Evolutionary conservation across 2,113 vertebrate genomes (phyloP), one percentile per base, ranked within the genome.

Genomic region (Blennius ocellaris): DNA sequence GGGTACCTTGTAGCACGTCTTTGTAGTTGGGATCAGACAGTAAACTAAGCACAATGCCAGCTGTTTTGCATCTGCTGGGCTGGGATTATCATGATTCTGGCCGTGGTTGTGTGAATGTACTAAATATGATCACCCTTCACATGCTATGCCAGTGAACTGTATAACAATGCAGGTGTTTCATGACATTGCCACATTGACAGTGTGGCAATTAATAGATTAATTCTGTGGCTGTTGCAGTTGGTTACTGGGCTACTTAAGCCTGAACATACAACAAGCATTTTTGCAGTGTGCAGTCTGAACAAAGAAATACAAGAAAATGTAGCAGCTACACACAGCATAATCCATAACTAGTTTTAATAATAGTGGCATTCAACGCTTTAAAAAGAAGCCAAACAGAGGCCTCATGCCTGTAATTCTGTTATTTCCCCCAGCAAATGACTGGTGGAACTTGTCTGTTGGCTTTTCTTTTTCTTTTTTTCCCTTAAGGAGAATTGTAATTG

Each of bases 61-160:
- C 89, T 92, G 90, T 89, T 92, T 83, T 87, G 83, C 82, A 88
- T 89, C 87, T 88, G 86, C 83, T 39, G 54, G 76, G 86, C 83
- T 89, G 74, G 89, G 36, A 77, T 84, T 89, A 87, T 87, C 89
- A 71, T 61, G 68, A 75, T 65, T 43, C 39, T 9, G 64, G 73
- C 73, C 64, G 56, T 54, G 64, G 73, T 63, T 84, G 81, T 86
- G 70, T 86, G 70, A 78, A 86, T 73, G 70, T 52, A 70, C 76
- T 87, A 66, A 85, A 88, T 84, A 82, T 74, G 84, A 90, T 88
- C 83, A 54, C 72, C 48, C 73, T 78, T 75, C 70, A 73, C 72
- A 74, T 44, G 8, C 78, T 37, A 30, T 62, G 84, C 73, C 85
- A 74, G 68, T 69, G 50, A 82, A 86, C 85, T 81, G 65, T 83